phyloP scores from a whole-genome alignment of 2,888 invertebrate species.

The Oxystoma pomonae region DNA sequence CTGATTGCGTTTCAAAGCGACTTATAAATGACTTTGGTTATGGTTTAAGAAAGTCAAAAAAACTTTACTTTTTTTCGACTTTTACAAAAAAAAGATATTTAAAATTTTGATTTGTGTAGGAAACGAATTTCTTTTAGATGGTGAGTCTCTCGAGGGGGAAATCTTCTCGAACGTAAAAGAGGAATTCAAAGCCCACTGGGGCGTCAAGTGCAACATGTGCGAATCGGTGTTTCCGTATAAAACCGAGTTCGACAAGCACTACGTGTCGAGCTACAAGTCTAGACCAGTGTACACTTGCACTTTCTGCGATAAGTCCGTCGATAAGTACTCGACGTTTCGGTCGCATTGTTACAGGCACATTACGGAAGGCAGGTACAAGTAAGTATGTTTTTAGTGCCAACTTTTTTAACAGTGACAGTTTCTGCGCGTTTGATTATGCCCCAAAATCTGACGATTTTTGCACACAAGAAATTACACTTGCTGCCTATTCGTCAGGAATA shows the following conservation, averaged over 20 bases:
- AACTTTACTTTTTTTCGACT: no score
- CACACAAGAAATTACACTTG: no score
- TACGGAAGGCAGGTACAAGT: constrained; percentile 55
- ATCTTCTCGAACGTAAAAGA: constrained; percentile 50
- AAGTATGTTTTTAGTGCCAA: no score
- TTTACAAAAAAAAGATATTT: no score
- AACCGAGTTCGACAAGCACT: constrained; percentile 54
- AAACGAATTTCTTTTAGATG: constrained; percentile 32
- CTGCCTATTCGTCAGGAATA: no score
- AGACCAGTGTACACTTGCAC: constrained; percentile 56
- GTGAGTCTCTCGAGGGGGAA: constrained; percentile 40
- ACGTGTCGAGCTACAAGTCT: constrained; percentile 41
- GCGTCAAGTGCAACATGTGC: constrained; percentile 56
- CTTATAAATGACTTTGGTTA: no score
- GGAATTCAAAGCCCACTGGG: constrained; percentile 48
- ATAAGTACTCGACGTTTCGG: constrained; percentile 53
- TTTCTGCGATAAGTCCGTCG: constrained; percentile 53
- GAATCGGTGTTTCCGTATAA: constrained; percentile 50
- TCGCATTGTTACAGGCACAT: constrained; percentile 57
- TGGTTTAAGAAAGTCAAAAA: no score
- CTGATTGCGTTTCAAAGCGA: no score
- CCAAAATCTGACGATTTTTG: no score
- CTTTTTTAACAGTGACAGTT: no score
- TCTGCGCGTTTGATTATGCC: no score
- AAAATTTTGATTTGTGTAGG: no score